Evolutionary conservation across 2,113 vertebrate genomes (phyloP), one percentile per base, ranked within the genome.

Genomic region (Aspiorhynchus laticeps): DNA sequence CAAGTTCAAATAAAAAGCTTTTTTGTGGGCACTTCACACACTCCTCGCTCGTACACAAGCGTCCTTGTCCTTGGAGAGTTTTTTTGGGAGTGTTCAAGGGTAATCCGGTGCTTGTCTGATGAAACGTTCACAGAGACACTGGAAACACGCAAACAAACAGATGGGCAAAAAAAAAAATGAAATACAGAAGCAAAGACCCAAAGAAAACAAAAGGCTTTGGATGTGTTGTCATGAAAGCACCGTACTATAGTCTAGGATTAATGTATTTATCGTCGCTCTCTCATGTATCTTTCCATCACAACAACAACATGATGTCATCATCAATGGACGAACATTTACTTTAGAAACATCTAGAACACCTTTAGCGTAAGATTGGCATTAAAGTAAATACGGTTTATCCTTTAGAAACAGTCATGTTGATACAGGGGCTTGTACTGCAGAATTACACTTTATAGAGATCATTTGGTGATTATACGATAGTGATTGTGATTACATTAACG

Each of bases 191-290:
- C 87, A 85, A 93, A 88, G 88, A 92, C 89, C 83, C 89, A 91
- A 90, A 86, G 3, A 76, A 65, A 67, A 69, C 51, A 75, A 33
- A 77, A 51, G 51, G 21, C 43, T 36, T 17, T 48, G n/a, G 65
- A 63, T 76, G 88, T 84, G 67, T 87, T 92, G 91, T 93, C 90
- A 91, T 91, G 91, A 82, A 90, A 91, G 87, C 92, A 89, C 90
- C 87, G 67, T 85, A 12, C 77, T 90, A 83, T 95, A 94, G 94
- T 94, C 93, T 91, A 76, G 91, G 93, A 93, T 94, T 94, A 93
- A 82, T 89, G 88, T 90, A 86, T 93, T 90, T 93, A 85, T 88
- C 87, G n/a, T 91, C 61, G 87, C 76, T 78, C 80, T 43, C 69
- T 83, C 80, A 63, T 76, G 71, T 9, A 11, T 65, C 5, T 31